Base-by-base conservation (phyloP, 1,140 invertebrate species). In the Nylanderia fulva region DNA sequence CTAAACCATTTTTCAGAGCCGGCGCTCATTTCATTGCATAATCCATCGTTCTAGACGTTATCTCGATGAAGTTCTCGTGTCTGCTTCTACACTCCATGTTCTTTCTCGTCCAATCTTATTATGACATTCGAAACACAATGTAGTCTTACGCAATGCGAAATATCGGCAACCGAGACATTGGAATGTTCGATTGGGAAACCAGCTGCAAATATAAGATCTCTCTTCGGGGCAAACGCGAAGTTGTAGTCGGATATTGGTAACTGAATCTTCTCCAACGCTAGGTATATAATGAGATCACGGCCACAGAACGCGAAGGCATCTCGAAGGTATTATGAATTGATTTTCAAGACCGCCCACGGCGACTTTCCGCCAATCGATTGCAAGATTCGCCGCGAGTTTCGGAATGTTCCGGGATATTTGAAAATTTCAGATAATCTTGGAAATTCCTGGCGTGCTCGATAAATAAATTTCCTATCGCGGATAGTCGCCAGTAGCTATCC, bases 321-420 rank as follows among this genome's bases (percentile, higher is more conserved):
- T 82, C 13, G 77, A 29, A 71, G 77, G 52, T 82, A 82, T 82
- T 82, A 72, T 82, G 77, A 82, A 82, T 82, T 82, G 77, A 82
- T 82, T 82, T 82, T 82, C 52, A 45, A 72, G 77, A 82, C 54
- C 77, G 77, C 77, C 77, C 52, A 82, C 52, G 77, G 77, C 77
- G 66, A 82, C 66, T 82, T 80, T 18, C 48, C n/a, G 66, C 77
- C 77, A 72, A 80, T 80, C 77, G 77, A 82, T 82, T 82, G 52
- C 63, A 68, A 71, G 77, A 82, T 82, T 52, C 45, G 77, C 54
- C 66, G 7, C 66, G 77, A 82, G 52, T 82, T 82, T 72, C 54
- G 36, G 66, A 82, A 82, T 82, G 77, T 82, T 82, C 77, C 39
- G 77, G 77, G 77, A 82, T 82, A 82, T 82, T 72, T 82, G 77